A percentile compares a stretch with the other conserved stretches of the same genome.
phyloP scores from a whole-genome alignment of 2,113 vertebrate genomes.

The Colossoma macropomum region DNA sequence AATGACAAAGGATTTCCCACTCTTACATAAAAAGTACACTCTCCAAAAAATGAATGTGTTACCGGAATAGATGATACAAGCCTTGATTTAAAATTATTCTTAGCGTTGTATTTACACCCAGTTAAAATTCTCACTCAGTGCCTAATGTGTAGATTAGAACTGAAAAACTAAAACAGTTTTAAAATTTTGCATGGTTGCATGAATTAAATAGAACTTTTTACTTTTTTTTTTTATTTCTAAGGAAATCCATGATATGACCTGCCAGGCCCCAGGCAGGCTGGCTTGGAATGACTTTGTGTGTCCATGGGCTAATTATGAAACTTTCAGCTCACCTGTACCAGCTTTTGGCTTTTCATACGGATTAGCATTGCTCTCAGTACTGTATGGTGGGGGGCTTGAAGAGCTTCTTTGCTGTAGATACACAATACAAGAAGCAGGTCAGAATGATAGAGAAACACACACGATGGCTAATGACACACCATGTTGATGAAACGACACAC shows the following conservation, averaged over 20 bases:
- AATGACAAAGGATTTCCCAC: too few species aligned
- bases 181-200: background rate
- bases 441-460: background rate
- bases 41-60: too few species aligned
- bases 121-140: too few species aligned
- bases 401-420: constrained; percentile 14
- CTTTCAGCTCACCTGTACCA: constrained; percentile 12
- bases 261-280: background rate
- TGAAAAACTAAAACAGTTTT: too few species aligned
- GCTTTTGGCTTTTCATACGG: background rate
- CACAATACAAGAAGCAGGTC: constrained; percentile 14
- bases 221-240: too few species aligned
- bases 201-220: background rate
- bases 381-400: background rate
- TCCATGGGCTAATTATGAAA: background rate
- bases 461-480: background rate
- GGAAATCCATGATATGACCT: too few species aligned
- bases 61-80: too few species aligned
- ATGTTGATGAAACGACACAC: constrained; percentile 12
- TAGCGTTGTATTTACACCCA: too few species aligned
- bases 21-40: too few species aligned
- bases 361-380: background rate
- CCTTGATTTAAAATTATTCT: too few species aligned
- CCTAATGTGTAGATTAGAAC: too few species aligned
- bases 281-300: background rate